Evolutionary conservation across 2,888 invertebrate genomes (phyloP).

Genomic region (Dione juno): DNA sequence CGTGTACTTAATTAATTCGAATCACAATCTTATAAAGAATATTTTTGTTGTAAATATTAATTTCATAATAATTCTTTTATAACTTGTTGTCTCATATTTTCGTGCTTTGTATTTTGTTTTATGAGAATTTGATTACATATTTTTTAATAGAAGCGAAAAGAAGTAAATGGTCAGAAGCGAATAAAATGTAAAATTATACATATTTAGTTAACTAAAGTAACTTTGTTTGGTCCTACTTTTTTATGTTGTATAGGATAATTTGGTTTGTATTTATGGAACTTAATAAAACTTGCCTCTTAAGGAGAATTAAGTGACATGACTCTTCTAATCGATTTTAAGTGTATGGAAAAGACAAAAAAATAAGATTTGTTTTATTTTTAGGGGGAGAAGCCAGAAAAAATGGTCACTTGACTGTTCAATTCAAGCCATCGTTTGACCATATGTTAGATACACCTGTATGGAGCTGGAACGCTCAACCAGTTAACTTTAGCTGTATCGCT

Average conservation of each 20-base stretch:
- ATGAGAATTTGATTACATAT: background rate
- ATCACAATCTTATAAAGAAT: conserved; percentile 1
- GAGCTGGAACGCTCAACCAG: conserved; percentile 92
- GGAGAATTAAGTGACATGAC: background rate
- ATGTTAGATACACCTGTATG: conserved; percentile 88
- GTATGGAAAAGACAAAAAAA: background rate
- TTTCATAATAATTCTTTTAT: background rate
- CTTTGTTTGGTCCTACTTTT: too few species aligned
- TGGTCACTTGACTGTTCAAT: conserved; percentile 93
- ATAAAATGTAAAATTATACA: too few species aligned
- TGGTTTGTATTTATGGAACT: too few species aligned
- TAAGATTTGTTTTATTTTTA: conserved; percentile 40
- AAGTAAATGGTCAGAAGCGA: background rate
- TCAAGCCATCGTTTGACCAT: conserved; percentile 90
- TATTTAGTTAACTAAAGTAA: too few species aligned
- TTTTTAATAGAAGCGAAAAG: background rate
- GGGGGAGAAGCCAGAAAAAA: conserved; percentile 89
- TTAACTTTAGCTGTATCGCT: conserved; percentile 94
- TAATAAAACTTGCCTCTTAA: too few species aligned
- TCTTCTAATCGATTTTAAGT: background rate
- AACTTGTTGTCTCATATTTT: background rate
- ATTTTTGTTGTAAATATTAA: conserved; percentile 2
- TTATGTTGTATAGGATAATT: too few species aligned
- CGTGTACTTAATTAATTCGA: background rate
- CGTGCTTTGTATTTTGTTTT: background rate